Conservation (phyloP, 2,888 invertebrate species). For the Diachrysia chrysitis region DNA sequence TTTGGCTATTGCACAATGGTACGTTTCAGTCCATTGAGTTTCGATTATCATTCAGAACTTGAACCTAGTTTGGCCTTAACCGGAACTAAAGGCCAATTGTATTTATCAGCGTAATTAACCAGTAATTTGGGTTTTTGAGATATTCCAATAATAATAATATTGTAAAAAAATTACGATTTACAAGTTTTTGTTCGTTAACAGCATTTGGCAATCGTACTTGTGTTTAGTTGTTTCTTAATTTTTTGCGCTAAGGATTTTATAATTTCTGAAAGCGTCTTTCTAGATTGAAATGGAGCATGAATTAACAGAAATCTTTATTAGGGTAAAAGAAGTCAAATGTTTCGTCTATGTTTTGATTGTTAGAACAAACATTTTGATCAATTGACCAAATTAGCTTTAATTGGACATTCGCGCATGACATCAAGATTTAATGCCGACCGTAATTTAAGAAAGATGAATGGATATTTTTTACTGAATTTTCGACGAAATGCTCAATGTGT, state of each 20-base stretch:
- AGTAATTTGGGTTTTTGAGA: slow-evolving; percentile 34
- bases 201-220: neutral
- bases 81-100: slow-evolving; percentile 43
- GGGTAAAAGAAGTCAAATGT: slow-evolving; percentile 1
- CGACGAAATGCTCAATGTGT: neutral
- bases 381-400: slow-evolving; percentile 21
- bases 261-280: neutral
- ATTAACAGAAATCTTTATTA: neutral
- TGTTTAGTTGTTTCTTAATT: neutral
- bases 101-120: slow-evolving; percentile 35
- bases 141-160: slow-evolving; percentile 43
- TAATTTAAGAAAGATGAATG: neutral
- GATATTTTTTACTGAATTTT: slow-evolving; percentile 3
- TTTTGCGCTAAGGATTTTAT: neutral
- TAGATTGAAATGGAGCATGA: neutral
- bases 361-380: slow-evolving; percentile 9
- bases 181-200: neutral
- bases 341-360: slow-evolving; percentile 13
- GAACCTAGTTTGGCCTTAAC: slow-evolving; percentile 51
- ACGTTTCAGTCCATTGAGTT: slow-evolving; percentile 6
- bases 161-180: slow-evolving; percentile 13
- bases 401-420: slow-evolving; percentile 10
- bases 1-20: slow-evolving; percentile 10
- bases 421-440: neutral
- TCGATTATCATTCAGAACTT: slow-evolving; percentile 44